Evolutionary conservation across 1,140 invertebrate species (phyloP).

Genomic region (Papilio dardanus): DNA sequence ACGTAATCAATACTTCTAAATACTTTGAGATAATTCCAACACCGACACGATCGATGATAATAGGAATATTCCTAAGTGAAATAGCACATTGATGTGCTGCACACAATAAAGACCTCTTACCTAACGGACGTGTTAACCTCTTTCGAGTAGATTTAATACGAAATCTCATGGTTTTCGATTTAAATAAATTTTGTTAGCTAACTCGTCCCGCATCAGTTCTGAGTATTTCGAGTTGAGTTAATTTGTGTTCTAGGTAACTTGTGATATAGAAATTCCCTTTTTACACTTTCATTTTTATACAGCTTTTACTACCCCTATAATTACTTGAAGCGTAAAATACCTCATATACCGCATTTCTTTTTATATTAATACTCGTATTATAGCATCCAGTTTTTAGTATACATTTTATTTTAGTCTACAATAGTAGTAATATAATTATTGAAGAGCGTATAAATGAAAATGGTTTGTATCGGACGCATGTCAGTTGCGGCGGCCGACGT

Average conservation of each 20-base stretch:
- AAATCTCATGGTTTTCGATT: not conserved
- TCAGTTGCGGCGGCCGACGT: conserved; percentile 59
- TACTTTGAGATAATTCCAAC: not conserved
- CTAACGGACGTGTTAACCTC: not conserved
- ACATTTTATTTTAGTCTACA: not conserved
- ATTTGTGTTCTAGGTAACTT: not conserved
- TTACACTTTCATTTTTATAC: no score
- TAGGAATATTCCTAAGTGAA: not conserved
- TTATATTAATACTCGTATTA: no score
- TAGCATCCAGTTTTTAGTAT: no score
- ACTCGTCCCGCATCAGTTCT: not conserved
- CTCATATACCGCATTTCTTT: no score
- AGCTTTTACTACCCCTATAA: not conserved
- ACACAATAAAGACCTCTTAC: not conserved
- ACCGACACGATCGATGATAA: not conserved
- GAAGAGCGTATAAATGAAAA: conserved; percentile 41
- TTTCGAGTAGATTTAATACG: not conserved
- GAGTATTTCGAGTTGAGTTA: not conserved
- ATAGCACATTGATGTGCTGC: not conserved
- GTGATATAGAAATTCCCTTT: not conserved
- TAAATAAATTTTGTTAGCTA: not conserved
- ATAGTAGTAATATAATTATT: conserved; percentile 5
- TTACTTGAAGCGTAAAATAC: no score
- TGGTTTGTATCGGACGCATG: conserved; percentile 48
- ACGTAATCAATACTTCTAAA: not conserved